Base-by-base conservation (phyloP, 1,140 invertebrate genomes). In the Penaeus indicus region DNA sequence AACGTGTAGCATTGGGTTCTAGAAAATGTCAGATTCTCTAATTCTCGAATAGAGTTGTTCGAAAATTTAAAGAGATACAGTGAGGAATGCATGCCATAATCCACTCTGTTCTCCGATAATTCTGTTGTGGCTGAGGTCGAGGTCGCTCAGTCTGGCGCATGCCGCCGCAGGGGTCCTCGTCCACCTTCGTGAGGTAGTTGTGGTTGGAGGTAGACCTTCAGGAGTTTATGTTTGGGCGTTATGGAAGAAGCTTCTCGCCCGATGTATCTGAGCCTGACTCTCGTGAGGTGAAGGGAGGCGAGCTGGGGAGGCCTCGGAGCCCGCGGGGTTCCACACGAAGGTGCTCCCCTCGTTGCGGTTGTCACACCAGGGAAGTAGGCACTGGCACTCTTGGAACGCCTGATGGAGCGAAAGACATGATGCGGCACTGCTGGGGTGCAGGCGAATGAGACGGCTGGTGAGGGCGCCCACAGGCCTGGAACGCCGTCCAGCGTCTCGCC, bases 51-150 rank as follows among this genome's bases (percentile, higher is more conserved):
- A 80, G 95, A 94, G 93, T 98, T 97, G 91, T 97, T 95, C 91
- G 97, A 96, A 83, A 98, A 93, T 89, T 96, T 94, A 0, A 98
- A 92, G 85, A 97, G 95, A 93, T 97, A 96, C 84, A 98, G 92
- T 91, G 95, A 96, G 96, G 95, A 69, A 97, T 93, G 89, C 97
- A 96, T 89, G 96, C 94, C 89, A 97, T 97, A 94, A 18, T 96
- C 95, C 78, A 97, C 92, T 90, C 96, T 96, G 91, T 95, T 95
- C 25, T 97, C 93, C 25, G 95, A 95, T 92, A 98, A 92, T n/a
- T 84, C 95, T 94, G 92, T 98, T 98, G 92, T 96, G 95, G 81
- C 96, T 97, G 92, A 97, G 94, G 93, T 98, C 97, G 38, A 98
- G 94, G 38, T 96, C 94, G 90, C 95, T 94, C 90, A 98, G 93